These are phyloP conservation scores for Onychomys arenicola DNA, from an alignment of 2,797 vertebrate species.

Conservation along the genomic window DNA sequence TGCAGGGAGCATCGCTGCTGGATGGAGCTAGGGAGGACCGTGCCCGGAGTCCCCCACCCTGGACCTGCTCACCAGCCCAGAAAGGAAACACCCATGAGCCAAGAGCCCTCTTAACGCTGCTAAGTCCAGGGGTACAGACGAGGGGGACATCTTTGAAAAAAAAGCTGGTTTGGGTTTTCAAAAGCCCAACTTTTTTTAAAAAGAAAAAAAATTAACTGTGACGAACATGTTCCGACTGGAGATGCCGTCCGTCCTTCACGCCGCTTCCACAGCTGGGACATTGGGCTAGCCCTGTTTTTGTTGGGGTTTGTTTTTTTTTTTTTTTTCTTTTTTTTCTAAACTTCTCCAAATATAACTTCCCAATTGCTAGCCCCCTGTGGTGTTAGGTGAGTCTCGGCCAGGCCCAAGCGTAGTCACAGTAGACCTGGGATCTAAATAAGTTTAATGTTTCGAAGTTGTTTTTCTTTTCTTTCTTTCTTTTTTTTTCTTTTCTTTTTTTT, in stretches of 20 bases:
- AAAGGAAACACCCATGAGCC: slow-evolving; percentile 67
- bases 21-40: not conserved
- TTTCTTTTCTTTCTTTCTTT: not conserved
- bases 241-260: slow-evolving; percentile 33
- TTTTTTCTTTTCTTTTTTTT: not conserved
- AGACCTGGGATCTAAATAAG: slow-evolving; percentile 70
- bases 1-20: slow-evolving; percentile 5
- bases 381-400: slow-evolving; percentile 63
- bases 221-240: slow-evolving; percentile 64
- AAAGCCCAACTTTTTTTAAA: slow-evolving; percentile 14
- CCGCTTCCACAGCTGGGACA: slow-evolving; percentile 57
- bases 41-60: not conserved
- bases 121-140: slow-evolving; percentile 61
- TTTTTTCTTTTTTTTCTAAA: not conserved
- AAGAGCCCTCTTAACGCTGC: slow-evolving; percentile 74
- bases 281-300: slow-evolving; percentile 40
- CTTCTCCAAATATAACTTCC: slow-evolving; percentile 56
- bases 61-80: not conserved
- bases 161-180: slow-evolving; percentile 68
- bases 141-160: slow-evolving; percentile 56
- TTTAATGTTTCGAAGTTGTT: not conserved
- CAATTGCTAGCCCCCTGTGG: slow-evolving; percentile 57
- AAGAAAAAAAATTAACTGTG: not conserved
- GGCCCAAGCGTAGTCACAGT: slow-evolving; percentile 67
- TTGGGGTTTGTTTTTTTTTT: not conserved